Evolutionary conservation across 2,888 invertebrate genomes (phyloP).

Genomic region (Ametastegia equiseti): DNA sequence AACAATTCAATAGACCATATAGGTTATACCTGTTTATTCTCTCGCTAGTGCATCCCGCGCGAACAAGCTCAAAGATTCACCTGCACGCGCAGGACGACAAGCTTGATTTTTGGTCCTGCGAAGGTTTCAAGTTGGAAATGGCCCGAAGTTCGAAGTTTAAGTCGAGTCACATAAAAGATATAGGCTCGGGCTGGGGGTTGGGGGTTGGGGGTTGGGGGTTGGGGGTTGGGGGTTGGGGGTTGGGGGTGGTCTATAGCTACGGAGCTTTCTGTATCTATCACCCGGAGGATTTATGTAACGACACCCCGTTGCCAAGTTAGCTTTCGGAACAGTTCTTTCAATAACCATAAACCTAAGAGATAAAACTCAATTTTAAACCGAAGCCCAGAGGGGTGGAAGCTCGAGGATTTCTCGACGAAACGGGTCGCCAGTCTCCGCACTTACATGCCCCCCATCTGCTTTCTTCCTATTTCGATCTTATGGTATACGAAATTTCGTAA

Average conservation of each 20-base stretch:
- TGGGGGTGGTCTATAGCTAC: not conserved
- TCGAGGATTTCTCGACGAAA: constrained; percentile 5
- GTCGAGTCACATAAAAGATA: constrained; percentile 27
- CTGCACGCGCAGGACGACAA: too few species aligned
- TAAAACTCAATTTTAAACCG: constrained; percentile 52
- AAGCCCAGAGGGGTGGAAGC: constrained; percentile 9
- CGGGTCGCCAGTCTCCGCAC: not conserved
- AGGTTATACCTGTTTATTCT: not conserved
- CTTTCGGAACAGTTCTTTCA: constrained; percentile 51
- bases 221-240: not conserved
- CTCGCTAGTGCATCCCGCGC: not conserved
- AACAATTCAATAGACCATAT: not conserved
- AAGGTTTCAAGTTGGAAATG: too few species aligned
- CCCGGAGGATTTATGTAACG: constrained; percentile 49
- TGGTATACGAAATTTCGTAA: too few species aligned
- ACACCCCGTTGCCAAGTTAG: constrained; percentile 51
- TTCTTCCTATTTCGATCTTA: too few species aligned
- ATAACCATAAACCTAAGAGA: constrained; percentile 52
- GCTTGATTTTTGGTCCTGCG: too few species aligned
- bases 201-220: too few species aligned
- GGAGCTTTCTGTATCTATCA: constrained; percentile 48
- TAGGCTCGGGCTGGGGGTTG: constrained; percentile 9
- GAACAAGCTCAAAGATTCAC: too few species aligned
- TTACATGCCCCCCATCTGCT: too few species aligned
- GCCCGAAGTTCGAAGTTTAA: constrained; percentile 40